Evolutionary conservation across 2,113 vertebrate species (phyloP).

Genomic region (Mastomys natalensis): DNA sequence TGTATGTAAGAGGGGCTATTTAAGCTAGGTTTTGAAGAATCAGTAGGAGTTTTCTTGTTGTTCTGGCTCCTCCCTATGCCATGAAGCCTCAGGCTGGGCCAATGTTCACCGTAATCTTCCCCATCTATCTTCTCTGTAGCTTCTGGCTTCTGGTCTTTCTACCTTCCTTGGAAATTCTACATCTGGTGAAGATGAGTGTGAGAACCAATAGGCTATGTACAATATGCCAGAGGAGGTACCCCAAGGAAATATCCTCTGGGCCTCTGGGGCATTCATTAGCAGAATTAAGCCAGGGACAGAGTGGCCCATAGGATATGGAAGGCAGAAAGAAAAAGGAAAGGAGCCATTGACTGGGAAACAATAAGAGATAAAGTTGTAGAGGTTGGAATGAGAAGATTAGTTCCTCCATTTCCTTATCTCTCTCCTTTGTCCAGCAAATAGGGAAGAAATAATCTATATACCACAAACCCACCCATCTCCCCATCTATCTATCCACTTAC

Average conservation of each 20-base stretch:
- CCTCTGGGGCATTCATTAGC: background rate
- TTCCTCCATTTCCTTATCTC: background rate
- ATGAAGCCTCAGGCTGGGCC: background rate
- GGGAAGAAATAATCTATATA: background rate
- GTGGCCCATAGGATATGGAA: background rate
- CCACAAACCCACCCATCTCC: accelerated
- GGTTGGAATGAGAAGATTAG: background rate
- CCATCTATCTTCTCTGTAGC: background rate
- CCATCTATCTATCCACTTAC: accelerated
- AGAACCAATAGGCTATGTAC: background rate
- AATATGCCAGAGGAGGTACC: background rate
- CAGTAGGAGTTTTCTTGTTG: background rate
- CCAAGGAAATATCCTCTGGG: background rate
- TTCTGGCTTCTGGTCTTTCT: background rate
- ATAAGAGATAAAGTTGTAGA: background rate
- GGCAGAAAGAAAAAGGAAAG: background rate
- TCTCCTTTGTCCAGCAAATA: background rate
- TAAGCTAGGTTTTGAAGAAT: background rate
- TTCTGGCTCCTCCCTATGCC: background rate
- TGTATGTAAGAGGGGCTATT: background rate
- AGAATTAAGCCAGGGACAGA: background rate
- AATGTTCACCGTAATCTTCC: background rate
- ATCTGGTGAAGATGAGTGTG: background rate
- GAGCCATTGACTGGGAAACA: accelerated
- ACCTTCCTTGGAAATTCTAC: background rate